These are phyloP conservation scores for Lates japonicus DNA, from an alignment of 2,797 vertebrate genomes.

Conservation along the genomic window DNA sequence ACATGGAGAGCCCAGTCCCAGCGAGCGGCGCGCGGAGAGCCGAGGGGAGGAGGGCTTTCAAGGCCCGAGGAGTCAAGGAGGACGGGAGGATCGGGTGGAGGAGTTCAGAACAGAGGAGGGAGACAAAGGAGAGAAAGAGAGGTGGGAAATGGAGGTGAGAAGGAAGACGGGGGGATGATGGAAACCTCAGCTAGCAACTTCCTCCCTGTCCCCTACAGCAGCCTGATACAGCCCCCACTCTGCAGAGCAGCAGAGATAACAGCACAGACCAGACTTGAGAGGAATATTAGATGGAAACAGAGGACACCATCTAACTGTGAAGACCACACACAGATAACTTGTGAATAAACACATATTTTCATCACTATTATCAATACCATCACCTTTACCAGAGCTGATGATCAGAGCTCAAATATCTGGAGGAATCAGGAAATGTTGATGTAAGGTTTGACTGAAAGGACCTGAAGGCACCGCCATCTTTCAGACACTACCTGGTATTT, in stretches of 20 bases:
- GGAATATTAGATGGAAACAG: neutral
- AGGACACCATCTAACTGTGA: conserved; percentile 39
- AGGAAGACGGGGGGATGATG: conserved; percentile 63
- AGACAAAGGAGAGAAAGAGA: conserved; percentile 31
- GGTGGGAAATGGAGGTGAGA: conserved; percentile 61
- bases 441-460: conserved; percentile 3
- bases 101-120: conserved; percentile 66
- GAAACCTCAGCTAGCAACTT: conserved; percentile 53
- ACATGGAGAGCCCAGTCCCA: conserved; percentile 54
- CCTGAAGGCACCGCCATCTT: neutral
- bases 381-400: conserved; percentile 34
- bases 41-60: conserved; percentile 87
- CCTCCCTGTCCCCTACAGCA: conserved; percentile 72
- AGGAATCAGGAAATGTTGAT: conserved; percentile 36
- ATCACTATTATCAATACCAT: neutral
- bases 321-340: conserved; percentile 22
- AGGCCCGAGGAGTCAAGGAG: conserved; percentile 91
- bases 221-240: conserved; percentile 73
- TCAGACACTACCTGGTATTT: neutral
- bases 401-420: conserved; percentile 57
- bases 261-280: conserved; percentile 13
- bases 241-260: conserved; percentile 79
- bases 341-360: conserved; percentile 40
- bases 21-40: conserved; percentile 68
- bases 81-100: conserved; percentile 89